Evolutionary conservation across 2,888 invertebrate species (phyloP), one percentile per base, ranked within the genome.

Genomic region (Amphipyra tragopoginis): DNA sequence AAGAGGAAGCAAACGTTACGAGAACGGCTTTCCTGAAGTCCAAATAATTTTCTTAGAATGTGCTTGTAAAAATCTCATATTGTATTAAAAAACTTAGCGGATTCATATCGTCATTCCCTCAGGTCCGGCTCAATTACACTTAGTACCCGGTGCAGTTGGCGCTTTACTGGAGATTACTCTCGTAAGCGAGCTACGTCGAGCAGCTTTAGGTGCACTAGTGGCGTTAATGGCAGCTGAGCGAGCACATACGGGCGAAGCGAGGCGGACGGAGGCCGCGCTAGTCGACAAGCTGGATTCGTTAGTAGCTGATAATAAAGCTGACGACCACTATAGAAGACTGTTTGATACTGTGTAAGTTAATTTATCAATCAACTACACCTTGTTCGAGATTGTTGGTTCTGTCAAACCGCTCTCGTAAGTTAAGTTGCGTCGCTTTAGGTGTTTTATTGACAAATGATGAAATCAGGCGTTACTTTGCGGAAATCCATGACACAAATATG

Each of bases 201-300:
- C 98, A 0, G 99, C 98, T 0, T 91, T 99, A 10, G 98, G 98
- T 7, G 98, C 99, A 45, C 97, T 99, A 80, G 99, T 98, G 81
- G 98, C 99, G 79, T 97, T 99, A 96, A 99, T 99, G 98, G 98
- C 98, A 75, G 98, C 98, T 80, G 99, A 99, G 85, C 97, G 97
- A 65, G 94, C 95, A 7, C 96, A 97, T 1, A 96, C 97, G 0
- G 98, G 98, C 0, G 97, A 98, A 74, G 99, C 99, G 77, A 96
- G 98, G 62, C 96, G 98, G 83, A 98, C 99, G 1, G 99, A 99
- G 86, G 98, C 98, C 15, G 98, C 99, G 77, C 93, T 99, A 5
- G 99, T 99, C 52, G 99, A 99, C 86, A 98, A 99, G 86, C 93
- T 99, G 77, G 99, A 99, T 92, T 97, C 98, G 70, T 93, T 98